Conservation (phyloP, 2,113 vertebrate species). For the Acanthochromis polyacanthus region DNA sequence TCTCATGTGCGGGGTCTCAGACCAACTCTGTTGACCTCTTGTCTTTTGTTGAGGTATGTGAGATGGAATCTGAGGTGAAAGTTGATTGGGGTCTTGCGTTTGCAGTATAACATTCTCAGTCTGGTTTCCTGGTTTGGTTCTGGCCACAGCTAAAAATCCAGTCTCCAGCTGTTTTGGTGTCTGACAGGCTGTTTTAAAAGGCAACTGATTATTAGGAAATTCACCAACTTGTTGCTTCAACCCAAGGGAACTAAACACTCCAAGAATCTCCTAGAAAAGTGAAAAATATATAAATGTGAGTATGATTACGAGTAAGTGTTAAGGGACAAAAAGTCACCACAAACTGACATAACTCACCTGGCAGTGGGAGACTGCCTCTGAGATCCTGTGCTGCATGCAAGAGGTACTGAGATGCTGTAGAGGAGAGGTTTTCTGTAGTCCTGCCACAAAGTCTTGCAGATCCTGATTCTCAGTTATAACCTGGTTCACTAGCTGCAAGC, state of each 20-base stretch:
- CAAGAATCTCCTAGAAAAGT: constrained; percentile 57
- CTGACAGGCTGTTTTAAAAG: not conserved
- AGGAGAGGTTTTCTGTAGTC: constrained; percentile 34
- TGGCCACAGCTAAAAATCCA: constrained; percentile 53
- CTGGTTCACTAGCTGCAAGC: constrained; percentile 45
- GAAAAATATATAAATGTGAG: not conserved
- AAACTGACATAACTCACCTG: constrained; percentile 22
- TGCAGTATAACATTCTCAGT: constrained; percentile 32
- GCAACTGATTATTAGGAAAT: constrained; percentile 1
- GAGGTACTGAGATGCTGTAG: constrained; percentile 43
- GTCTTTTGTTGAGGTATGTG: not conserved
- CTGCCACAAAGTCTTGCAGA: constrained; percentile 31
- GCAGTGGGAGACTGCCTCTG: constrained; percentile 26
- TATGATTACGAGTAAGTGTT: not conserved
- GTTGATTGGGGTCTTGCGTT: constrained; percentile 8
- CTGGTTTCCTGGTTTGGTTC: constrained; percentile 48
- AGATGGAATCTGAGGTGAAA: constrained; percentile 8
- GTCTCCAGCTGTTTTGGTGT: constrained; percentile 26
- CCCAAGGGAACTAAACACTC: constrained; percentile 31
- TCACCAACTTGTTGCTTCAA: not conserved
- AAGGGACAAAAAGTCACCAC: not conserved
- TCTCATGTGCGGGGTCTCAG: not conserved
- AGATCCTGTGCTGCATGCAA: constrained; percentile 3
- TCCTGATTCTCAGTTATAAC: constrained; percentile 22
- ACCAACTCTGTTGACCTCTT: not conserved